Evolutionary conservation across 2,888 invertebrate genomes (phyloP).

Genomic region (Cantharis flavilabris): DNA sequence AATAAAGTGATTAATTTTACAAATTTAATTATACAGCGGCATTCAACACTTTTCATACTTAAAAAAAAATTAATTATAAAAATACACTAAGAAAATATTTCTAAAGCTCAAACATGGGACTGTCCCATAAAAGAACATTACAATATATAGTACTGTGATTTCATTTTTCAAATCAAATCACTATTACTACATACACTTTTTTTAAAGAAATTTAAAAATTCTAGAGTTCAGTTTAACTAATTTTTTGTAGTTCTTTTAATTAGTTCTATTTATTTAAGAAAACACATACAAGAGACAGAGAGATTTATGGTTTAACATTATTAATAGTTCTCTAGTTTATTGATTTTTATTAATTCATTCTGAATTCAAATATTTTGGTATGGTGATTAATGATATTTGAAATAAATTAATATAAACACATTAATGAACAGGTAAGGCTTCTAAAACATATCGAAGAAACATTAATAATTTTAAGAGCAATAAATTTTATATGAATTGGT

Average conservation of each 20-base stretch:
- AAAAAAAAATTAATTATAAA: too few species aligned
- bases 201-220: too few species aligned
- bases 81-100: too few species aligned
- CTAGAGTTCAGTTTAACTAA: too few species aligned
- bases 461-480: neutral
- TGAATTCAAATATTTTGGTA: neutral
- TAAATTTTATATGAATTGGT: neutral
- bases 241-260: neutral
- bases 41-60: too few species aligned
- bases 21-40: too few species aligned
- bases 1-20: too few species aligned
- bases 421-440: neutral
- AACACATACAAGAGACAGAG: neutral
- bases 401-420: neutral
- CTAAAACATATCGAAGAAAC: neutral
- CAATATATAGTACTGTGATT: too few species aligned
- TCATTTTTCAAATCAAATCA: too few species aligned
- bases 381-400: neutral
- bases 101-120: too few species aligned
- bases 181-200: too few species aligned
- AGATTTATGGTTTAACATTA: neutral
- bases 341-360: neutral
- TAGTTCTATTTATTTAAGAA: neutral
- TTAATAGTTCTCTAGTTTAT: neutral
- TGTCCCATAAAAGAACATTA: too few species aligned